Evolutionary conservation across 1,140 invertebrate genomes (phyloP), one percentile per base, ranked within the genome.

Genomic region (Calliphora vicina): DNA sequence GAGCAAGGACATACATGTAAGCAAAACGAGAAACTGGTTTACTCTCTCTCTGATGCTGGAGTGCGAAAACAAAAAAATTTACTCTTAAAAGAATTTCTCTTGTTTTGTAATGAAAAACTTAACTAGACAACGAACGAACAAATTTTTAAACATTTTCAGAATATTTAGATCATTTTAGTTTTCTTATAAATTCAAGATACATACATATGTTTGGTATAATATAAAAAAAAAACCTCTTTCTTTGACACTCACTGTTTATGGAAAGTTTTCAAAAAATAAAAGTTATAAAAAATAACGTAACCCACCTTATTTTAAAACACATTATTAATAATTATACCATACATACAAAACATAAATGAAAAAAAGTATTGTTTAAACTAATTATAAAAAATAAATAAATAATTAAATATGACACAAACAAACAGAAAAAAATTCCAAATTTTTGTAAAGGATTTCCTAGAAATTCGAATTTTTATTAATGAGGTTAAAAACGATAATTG

Each of bases 361-460:
- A 78, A 74, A 27, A 43, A 78, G 61, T 17, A 67, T 67, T 67
- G 10, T 20, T 67, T 23, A 23, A 67, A 67, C 1, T 23, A 67
- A 67, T 67, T 57, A n/a, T n/a, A n/a, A 57, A 57, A 17, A n/a
- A n/a, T n/a, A n/a, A n/a, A n/a, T n/a, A n/a, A n/a, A n/a, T n/a
- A n/a, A n/a, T n/a, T n/a, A n/a, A n/a, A n/a, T n/a, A n/a, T n/a
- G 50, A n/a, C 12, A 57, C 45, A 57, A 57, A 57, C 50, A 57
- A n/a, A n/a, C n/a, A 57, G 50, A 57, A 17, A 57, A 67, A 67
- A 67, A 67, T 67, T 67, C 61, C 61, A 67, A 67, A 67, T 23
- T 78, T 78, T 78, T 78, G 74, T 78, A 43, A 78, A 78, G 74
- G 25, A 78, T 78, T 78, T 78, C 74, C 42, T 78, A 78, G 74